Base-by-base conservation (phyloP, 2,113 vertebrate genomes). In the Mustela nigripes region DNA sequence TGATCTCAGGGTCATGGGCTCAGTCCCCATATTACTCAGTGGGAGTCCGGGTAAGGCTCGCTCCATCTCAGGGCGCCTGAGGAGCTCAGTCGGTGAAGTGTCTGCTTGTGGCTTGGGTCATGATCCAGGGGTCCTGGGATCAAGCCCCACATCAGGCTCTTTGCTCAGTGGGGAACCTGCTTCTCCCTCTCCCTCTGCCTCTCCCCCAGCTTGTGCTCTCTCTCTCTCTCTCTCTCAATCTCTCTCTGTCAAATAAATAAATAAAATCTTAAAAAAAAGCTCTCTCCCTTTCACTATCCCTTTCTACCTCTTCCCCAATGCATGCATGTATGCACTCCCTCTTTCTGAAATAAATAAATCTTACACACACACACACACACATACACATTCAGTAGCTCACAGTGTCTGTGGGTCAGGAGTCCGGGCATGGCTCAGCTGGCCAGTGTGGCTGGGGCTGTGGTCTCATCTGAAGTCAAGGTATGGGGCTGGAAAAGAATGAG, bases 391-490 rank as follows among this genome's bases (percentile, higher is more conserved):
- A 2, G 31, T 10, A 53, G 24, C 65, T 56, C 42, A 2, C 28
- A 2, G 56, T 24, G n/a, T 31, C n/a, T 5, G 11, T 42, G 56
- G 62, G 69, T 39, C 14, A 10, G 50, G 56, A 62, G n/a, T 36
- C 18, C 4, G 0, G 24, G 65, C 15, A 2, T 0, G 4, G 31
- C 24, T 15, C 19, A n/a, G 73, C 62, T 2, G 26, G 33, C 48
- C 80, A 28, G 33, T 9, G 0, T 58, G 19, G 1, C 19, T 5
- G 36, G 62, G 36, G 56, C 56, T 12, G 14, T 1, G 63, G 83
- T 73, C 56, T 85, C 74, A 7, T 33, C 36, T 31, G 95, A 91
- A 28, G 11, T 42, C 85, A 16, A 15, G 50, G 19, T 45, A 14
- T 15, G 60, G 53, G 48, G 6, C 28, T 63, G 63, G 48, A 16